Percentiles rank a stretch among this genome's conserved stretches.
phyloP scores from a whole-genome alignment of 2,113 vertebrate species.

The Eulacestoma nigropectus region DNA sequence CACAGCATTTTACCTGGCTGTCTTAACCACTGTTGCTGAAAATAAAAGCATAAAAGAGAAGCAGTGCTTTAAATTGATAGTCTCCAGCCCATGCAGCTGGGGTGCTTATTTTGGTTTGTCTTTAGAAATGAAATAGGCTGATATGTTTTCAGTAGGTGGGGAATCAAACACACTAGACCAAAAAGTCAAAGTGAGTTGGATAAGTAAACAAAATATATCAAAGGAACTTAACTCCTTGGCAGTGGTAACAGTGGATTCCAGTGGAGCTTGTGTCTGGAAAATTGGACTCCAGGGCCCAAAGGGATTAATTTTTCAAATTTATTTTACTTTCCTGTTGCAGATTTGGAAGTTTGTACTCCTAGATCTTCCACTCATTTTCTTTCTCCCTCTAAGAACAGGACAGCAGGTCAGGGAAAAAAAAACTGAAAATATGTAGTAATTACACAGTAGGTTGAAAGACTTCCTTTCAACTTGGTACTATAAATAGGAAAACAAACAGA shows the following conservation, averaged over 20 bases:
- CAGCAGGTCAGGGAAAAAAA: not conserved
- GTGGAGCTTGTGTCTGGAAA: constrained; percentile 35
- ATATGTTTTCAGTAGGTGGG: not conserved
- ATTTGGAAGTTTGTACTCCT: not conserved
- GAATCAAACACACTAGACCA: not conserved
- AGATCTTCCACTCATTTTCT: not conserved
- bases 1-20: not conserved
- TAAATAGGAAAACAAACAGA: not conserved
- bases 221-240: constrained; percentile 15
- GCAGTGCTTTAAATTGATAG: not conserved
- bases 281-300: not conserved
- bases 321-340: constrained; percentile 30
- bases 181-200: constrained; percentile 9
- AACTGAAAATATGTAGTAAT: not conserved
- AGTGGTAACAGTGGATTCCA: constrained; percentile 20
- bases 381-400: not conserved
- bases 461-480: not conserved
- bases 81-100: not conserved
- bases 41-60: not conserved
- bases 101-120: not conserved
- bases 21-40: not conserved
- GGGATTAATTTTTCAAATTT: constrained; percentile 57
- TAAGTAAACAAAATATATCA: constrained; percentile 12
- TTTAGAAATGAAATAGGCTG: not conserved
- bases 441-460: not conserved